Evolutionary conservation across 2,113 vertebrate species (phyloP).

Genomic region (Orycteropus afer): DNA sequence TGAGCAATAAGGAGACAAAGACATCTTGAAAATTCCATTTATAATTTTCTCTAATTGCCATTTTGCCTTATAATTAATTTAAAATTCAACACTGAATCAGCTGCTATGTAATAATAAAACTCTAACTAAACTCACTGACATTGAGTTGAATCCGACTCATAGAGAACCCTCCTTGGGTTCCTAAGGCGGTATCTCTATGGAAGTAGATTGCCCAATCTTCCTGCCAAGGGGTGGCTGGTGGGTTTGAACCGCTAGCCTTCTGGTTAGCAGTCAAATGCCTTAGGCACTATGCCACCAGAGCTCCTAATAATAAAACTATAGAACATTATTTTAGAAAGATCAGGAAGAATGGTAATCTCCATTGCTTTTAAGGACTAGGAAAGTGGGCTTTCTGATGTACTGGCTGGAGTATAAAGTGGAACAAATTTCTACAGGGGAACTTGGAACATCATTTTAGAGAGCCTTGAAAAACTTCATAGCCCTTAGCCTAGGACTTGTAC

Average conservation of each 20-base stretch:
- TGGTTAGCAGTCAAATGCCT: no score
- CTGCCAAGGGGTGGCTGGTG: no score
- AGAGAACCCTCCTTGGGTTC: no score
- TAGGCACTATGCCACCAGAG: no score
- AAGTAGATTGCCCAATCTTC: no score
- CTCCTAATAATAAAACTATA: not conserved
- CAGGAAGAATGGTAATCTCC: not conserved
- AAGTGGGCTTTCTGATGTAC: not conserved
- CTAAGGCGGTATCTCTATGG: no score
- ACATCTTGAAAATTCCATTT: not conserved
- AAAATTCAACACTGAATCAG: not conserved
- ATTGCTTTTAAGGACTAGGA: not conserved
- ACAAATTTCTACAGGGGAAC: not conserved
- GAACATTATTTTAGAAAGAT: not conserved
- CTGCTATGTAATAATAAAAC: not conserved
- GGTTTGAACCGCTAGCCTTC: no score
- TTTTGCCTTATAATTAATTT: slow-evolving; percentile 4
- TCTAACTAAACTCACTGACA: no score
- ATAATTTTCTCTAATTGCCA: not conserved
- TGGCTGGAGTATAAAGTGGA: not conserved
- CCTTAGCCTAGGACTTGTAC: not conserved
- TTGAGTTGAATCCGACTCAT: no score
- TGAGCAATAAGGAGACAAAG: not conserved
- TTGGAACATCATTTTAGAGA: not conserved
- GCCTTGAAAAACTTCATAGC: not conserved